Base-by-base conservation (phyloP, 2,797 vertebrate species). In the Tenualosa ilisha region DNA sequence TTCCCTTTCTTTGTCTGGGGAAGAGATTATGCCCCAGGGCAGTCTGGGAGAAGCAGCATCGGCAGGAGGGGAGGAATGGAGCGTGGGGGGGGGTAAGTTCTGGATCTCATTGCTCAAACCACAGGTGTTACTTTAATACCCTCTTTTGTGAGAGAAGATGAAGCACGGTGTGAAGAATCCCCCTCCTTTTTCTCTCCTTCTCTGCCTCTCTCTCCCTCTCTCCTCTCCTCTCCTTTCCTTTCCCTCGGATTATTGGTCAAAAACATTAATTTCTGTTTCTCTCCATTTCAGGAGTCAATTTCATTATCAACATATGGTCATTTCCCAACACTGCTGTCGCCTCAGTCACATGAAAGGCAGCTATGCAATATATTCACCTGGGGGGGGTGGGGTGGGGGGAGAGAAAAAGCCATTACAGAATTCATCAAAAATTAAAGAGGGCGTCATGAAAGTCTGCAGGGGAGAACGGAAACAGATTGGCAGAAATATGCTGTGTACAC, bases 81-180 rank as follows among this genome's bases (percentile, higher is more conserved):
- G 68, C 0, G 37, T 75, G 37, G 68, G 68, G 61, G 63, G 63
- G 63, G 63, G 63, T 13, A 9, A 75, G 54, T 86, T 53, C 40
- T 75, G 82, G 91, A 88, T 91, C 87, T 93, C 91, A 91, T 91
- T 90, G 91, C 92, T 94, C 90, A 93, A 94, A 95, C 93, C 93
- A 94, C 95, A 95, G 93, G 94, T 95, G 94, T 92, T 94, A 91
- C 91, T 95, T 93, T 94, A 94, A 95, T 93, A 91, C 91, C 89
- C 89, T 88, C 85, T 91, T 92, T 93, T 95, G 91, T 92, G 89
- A 88, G 90, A 90, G 89, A 90, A 92, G 89, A 93, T 89, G 88
- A 91, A 89, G 87, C 90, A 92, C 91, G 81, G 85, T 86, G 43
- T 84, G 87, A 89, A 84, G 86, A 56, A 65, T 83, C 51, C 61